Conservation (phyloP, 2,888 invertebrate genomes). For the Stramonita haemastoma region DNA sequence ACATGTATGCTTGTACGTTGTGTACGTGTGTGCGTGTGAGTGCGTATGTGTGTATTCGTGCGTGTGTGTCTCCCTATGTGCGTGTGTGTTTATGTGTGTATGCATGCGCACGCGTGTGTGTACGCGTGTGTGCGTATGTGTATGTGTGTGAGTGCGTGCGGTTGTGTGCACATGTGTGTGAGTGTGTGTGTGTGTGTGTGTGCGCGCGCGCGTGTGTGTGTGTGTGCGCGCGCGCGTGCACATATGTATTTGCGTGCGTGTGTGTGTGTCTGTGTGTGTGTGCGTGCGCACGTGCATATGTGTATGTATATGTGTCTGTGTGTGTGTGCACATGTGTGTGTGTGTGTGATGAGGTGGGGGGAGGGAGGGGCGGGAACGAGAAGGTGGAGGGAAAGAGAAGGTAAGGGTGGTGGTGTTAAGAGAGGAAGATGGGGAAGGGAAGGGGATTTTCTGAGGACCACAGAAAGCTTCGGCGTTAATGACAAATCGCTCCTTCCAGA, state of each 20-base stretch:
- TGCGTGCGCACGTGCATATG: neutral
- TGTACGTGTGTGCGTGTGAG: neutral
- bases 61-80: neutral
- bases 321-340: neutral
- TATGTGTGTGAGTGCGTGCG: neutral
- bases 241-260: neutral
- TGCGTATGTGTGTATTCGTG: neutral
- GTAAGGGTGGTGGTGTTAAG: too few species aligned
- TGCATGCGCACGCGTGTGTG: neutral
- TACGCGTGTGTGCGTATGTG: neutral
- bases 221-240: neutral
- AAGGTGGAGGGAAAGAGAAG: too few species aligned
- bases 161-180: neutral
- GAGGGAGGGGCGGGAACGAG: too few species aligned
- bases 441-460: too few species aligned
- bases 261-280: slow-evolving; percentile 14
- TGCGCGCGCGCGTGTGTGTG: neutral
- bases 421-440: too few species aligned
- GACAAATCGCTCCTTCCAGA: too few species aligned
- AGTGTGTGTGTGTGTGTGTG: neutral
- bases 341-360: neutral
- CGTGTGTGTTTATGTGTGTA: neutral
- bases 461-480: too few species aligned
- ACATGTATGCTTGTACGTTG: neutral
- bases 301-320: neutral